A percentile compares a stretch with the other conserved stretches of the same genome.
phyloP scores from a whole-genome alignment of 2,113 vertebrate species.

The Esox niger region DNA sequence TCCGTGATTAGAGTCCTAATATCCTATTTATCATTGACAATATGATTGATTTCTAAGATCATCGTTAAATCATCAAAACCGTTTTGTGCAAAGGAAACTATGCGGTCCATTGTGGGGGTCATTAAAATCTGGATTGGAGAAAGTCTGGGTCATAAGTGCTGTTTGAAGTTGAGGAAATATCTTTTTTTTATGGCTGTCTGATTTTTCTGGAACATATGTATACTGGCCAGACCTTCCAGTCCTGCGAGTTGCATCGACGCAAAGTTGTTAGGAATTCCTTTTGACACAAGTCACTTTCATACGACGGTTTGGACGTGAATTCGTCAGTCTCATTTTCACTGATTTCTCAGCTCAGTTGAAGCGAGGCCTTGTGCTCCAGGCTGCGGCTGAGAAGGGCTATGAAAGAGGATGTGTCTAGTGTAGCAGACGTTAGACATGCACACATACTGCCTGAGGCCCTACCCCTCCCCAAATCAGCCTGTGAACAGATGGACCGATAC shows the following conservation, averaged over 20 bases:
- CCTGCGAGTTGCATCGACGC: neutral
- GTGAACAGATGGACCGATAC: constrained; percentile 34
- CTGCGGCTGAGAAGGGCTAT: neutral
- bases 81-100: neutral
- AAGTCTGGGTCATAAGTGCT: constrained; percentile 1
- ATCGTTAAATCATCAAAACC: neutral
- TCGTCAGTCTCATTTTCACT: constrained; percentile 1
- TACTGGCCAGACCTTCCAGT: neutral
- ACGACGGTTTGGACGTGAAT: neutral
- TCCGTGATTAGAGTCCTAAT: neutral
- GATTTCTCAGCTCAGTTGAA: neutral
- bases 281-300: neutral
- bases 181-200: neutral
- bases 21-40: constrained; percentile 10
- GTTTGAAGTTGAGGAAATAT: neutral
- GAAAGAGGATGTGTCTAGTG: neutral
- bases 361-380: neutral
- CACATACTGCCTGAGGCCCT: neutral
- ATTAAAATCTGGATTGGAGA: neutral
- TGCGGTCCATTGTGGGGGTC: neutral
- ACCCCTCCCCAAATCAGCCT: constrained; percentile 12
- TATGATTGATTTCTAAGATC: neutral
- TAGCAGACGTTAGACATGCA: constrained; percentile 4
- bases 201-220: neutral
- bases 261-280: constrained; percentile 8